Evolutionary conservation across 1,140 invertebrate species (phyloP).

Genomic region (Drosophila nannoptera): DNA sequence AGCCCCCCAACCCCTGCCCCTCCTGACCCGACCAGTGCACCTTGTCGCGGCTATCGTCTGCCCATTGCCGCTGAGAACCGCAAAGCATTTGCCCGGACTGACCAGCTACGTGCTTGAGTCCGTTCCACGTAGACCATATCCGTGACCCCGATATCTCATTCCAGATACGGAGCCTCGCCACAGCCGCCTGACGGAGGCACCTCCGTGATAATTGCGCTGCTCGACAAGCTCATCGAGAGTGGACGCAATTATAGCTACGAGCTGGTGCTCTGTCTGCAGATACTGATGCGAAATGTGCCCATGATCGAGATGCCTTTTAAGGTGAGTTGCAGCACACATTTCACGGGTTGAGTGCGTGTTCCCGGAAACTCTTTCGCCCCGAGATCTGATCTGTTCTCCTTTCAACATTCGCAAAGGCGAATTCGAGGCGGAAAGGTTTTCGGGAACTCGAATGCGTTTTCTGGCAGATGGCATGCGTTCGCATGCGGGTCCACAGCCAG

Average conservation of each 20-base stretch:
- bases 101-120: constrained; percentile 47
- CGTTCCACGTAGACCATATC: constrained; percentile 41
- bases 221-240: constrained; percentile 83
- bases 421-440: neutral
- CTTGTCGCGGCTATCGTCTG: constrained; percentile 35
- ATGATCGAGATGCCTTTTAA: constrained; percentile 78
- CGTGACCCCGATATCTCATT: constrained; percentile 41
- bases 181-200: constrained; percentile 72
- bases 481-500: neutral
- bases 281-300: constrained; percentile 83
- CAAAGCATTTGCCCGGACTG: constrained; percentile 38
- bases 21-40: neutral
- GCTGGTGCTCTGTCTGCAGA: constrained; percentile 83
- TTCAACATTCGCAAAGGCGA: neutral
- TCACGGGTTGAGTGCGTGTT: neutral
- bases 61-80: constrained; percentile 48
- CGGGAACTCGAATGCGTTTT: neutral
- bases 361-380: neutral
- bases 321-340: constrained; percentile 48
- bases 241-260: constrained; percentile 83
- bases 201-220: constrained; percentile 79
- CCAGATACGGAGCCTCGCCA: constrained; percentile 76
- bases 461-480: neutral
- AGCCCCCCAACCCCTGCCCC: neutral
- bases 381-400: neutral